A percentile compares a stretch with the other conserved stretches of the same genome.
Conservation (phyloP, 2,888 invertebrate genomes). For the Parnassius smintheus region DNA sequence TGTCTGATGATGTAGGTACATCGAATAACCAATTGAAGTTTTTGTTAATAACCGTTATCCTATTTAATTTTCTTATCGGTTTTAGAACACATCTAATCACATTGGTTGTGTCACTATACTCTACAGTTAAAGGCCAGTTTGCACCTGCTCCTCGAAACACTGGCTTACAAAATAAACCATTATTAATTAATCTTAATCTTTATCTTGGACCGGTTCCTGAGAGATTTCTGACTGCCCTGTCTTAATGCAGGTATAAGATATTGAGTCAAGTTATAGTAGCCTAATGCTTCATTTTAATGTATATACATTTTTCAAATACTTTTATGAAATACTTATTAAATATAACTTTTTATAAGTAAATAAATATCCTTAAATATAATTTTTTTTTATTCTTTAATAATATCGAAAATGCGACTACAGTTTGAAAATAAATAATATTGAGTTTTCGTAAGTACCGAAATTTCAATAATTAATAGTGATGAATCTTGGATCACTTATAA, state of each 20-base stretch:
- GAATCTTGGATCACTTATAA: too few species aligned
- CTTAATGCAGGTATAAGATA: conserved; percentile 23
- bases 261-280: conserved; percentile 15
- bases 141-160: conserved; percentile 25
- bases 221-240: conserved; percentile 26
- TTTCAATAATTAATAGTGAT: too few species aligned
- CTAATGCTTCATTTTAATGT: conserved; percentile 18
- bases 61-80: conserved; percentile 15
- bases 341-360: too few species aligned
- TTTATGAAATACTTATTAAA: conserved; percentile 2
- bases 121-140: conserved; percentile 22
- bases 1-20: not conserved
- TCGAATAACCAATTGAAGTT: not conserved
- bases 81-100: conserved; percentile 21
- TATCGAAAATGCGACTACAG: too few species aligned
- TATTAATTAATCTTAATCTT: conserved; percentile 28
- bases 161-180: conserved; percentile 27
- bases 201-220: conserved; percentile 25
- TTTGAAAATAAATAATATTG: too few species aligned
- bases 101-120: conserved; percentile 24
- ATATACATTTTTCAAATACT: conserved; percentile 4
- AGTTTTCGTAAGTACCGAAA: too few species aligned
- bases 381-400: too few species aligned
- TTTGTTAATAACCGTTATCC: conserved; percentile 15
- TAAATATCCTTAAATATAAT: too few species aligned